Base-by-base conservation (phyloP, 2,888 invertebrate species). In the Lamproptera curius region DNA sequence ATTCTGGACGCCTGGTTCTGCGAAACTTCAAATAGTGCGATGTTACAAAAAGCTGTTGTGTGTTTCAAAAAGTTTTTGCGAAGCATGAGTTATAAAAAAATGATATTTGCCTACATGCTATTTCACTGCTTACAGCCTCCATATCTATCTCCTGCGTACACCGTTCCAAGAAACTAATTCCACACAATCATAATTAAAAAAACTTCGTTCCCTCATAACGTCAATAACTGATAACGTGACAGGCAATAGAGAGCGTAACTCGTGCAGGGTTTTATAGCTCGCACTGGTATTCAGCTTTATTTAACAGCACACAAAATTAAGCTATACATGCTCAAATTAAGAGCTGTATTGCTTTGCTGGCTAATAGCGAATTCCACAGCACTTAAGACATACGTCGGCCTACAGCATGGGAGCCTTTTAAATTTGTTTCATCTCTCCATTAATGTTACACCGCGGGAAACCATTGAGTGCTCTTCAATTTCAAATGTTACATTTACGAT, bases 151-250 rank as follows among this genome's bases (percentile, higher is more conserved):
- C n/a, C n/a, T n/a, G n/a, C n/a, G n/a, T n/a, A n/a, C n/a, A n/a
- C n/a, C n/a, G n/a, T n/a, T n/a, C n/a, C n/a, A n/a, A n/a, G n/a
- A n/a, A n/a, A n/a, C n/a, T n/a, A 39, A 33, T 34, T 16, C 11
- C 17, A 1, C 43, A 39, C 48, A 48, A 48, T 48, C 38, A 43
- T 35, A 43, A 43, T 48, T 48, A 43, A 49, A 43, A n/a, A n/a
- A 39, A 49, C 16, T 39, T 38, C 34, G 43, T 43, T 39, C 16
- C 43, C 43, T 39, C 34, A 39, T 48, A 38, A 39, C 38, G 16
- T 33, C 42, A 38, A 49, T 43, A 39, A 49, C 43, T 39, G 35
- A 26, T 43, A 39, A 48, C 48, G 26, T 26, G 42, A 37, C 42
- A 39, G 36, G 13, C 42, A 9, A 1, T 11, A 31, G 28, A 36